Evolutionary conservation across 2,888 invertebrate genomes (phyloP), one percentile per base, ranked within the genome.

Genomic region (Gryllus longicercus): DNA sequence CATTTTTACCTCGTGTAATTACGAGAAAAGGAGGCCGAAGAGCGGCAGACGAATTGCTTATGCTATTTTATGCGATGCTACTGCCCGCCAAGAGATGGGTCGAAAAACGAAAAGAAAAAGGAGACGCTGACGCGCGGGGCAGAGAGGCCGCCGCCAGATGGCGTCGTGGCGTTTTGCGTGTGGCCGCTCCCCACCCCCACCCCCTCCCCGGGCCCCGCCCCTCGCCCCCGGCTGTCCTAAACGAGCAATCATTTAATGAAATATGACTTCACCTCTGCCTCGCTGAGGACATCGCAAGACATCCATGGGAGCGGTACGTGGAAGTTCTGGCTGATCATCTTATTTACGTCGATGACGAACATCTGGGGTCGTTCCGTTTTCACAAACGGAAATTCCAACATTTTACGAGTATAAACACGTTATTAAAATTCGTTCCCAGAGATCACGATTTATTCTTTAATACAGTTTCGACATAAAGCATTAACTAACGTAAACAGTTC

Each of bases 31-130:
- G 63, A 63, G 63, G 63, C 63, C 8, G 63, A n/a, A n/a, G 63
- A 63, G 63, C n/a, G 63, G 63, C 63, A n/a, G 63, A 63, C 63
- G 63, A 63, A 63, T 63, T 63, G 63, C 63, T 63, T 63, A 63
- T 63, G 63, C 63, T 63, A 63, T 63, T 63, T 63, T 63, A 63
- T 63, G 63, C 63, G 63, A 63, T 63, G 63, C 63, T 63, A 63
- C 63, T 63, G 63, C 63, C 63, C 4, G 8, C 63, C n/a, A n/a
- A n/a, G 63, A 63, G 63, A 63, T 63, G 14, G 63, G 14, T 11
- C 16, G 63, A 63, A 63, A 63, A 63, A 63, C 63, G 63, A 63
- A 14, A 63, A 3, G 63, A 63, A 63, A 63, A 63, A 63, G 63
- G 63, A 14, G n/a, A 8, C 14, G 63, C 4, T 63, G 16, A n/a